Base-by-base conservation (phyloP, 2,113 vertebrate species). In the Scomber scombrus region DNA sequence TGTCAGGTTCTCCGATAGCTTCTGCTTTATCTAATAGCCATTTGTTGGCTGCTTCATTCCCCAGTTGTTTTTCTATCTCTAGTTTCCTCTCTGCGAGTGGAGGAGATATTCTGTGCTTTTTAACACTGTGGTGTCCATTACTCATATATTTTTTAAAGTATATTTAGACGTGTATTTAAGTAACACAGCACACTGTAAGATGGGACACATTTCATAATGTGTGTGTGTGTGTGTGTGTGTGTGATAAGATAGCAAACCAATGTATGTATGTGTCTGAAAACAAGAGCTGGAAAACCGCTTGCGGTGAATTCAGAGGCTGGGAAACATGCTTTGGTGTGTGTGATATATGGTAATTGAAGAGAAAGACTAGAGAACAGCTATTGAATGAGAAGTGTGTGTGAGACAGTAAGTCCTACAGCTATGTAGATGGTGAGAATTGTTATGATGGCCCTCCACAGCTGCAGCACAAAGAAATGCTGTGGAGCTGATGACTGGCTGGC, bases 391-490 rank as follows among this genome's bases (percentile, higher is more conserved):
- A 43, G 16, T n/a, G 19, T 5, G 16, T 70, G 51, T 14, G 71
- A 65, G 46, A 55, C 31, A 9, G 46, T 66, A 5, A 23, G 72
- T 75, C 68, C 26, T 77, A 61, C 76, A 85, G 71, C 85, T 89
- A 74, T n/a, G n/a, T 71, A 75, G 68, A 75, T 69, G 74, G 29
- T 58, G 62, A 80, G 18, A 83, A 78, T 79, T 76, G 81, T 73
- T 66, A 26, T 84, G 89, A 89, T 40, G 67, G 65, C 45, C 50
- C 58, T 81, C 56, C 78, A 79, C 86, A 87, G 91, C 89, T 92
- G 86, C 76, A 87, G 75, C 50, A 62, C 60, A 46, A 52, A 73
- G 43, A 85, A 66, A 65, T 78, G 57, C 74, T 68, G 14, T 46
- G 23, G n/a, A 64, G 49, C 16, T 1, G n/a, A 23, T 29, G 76